Base-by-base conservation (phyloP, 2,888 invertebrate species). In the Bellardia bayeri region DNA sequence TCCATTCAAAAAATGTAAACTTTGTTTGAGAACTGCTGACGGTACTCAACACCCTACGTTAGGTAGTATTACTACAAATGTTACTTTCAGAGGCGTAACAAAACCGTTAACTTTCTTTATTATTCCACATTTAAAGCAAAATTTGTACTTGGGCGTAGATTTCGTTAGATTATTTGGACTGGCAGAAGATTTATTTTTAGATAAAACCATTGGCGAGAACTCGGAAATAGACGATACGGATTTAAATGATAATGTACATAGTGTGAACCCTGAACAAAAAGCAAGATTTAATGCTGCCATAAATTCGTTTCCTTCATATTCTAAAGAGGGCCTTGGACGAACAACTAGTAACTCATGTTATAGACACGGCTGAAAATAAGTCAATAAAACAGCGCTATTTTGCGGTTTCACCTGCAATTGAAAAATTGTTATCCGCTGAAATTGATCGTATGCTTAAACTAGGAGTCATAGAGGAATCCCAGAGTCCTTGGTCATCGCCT, bases 401-500 rank as follows among this genome's bases (percentile, higher is more conserved):
- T 58, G 8, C 58, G 4, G 58, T 58, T 30, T 58, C 58, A 1
- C 58, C 23, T 3, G 58, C 58, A 9, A 30, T 58, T 13, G 58
- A 30, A 1, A 58, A 58, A 9, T 58, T 58, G 58, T 30, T 58
- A 58, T 8, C 11, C 8, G 58, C 58, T 6, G 58, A 58, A 58
- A 30, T 58, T 11, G 66, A 56, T 33, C 54, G 78, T 2, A 68
- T 78, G 56, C 37, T 56, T 0, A n/a, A 51, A 68, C 16, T 75
- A 3, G 68, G 74, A 1, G 61, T 82, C 2, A 76, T 82, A 8
- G 82, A 82, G 2, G 82, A 56, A 16, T 56, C 54, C 8, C 66
- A 75, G 7, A 82, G 75, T 51, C 16, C 51, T 1, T 81, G 81
- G 81, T 37, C 51, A 37, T 72, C 64, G 16, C 75, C 68, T 45